These are phyloP conservation scores for Hoplostethus atlanticus DNA, from an alignment of 2,797 vertebrate species.

Conservation along the genomic window DNA sequence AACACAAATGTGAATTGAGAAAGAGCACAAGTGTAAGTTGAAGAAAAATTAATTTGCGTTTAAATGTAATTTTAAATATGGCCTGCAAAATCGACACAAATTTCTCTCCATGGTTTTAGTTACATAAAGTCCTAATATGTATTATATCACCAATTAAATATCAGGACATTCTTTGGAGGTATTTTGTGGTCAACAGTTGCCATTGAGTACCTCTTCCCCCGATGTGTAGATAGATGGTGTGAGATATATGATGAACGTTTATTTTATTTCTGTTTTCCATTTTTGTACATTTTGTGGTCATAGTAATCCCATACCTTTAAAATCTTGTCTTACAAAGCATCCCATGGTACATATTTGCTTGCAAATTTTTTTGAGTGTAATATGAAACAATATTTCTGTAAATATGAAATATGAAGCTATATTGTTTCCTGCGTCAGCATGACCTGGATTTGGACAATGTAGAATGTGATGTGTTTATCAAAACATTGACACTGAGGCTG, in stretches of 20 bases:
- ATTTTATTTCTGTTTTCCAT: constrained; percentile 6
- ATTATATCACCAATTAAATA: neutral
- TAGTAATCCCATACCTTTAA: neutral
- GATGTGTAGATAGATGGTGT: neutral
- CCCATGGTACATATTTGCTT: constrained; percentile 1
- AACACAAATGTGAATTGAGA: neutral
- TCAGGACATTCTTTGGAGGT: neutral
- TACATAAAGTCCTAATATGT: neutral
- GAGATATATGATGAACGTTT: neutral
- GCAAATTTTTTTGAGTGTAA: neutral
- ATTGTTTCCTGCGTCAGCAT: constrained; percentile 9
- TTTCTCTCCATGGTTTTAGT: neutral
- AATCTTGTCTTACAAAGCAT: constrained; percentile 4
- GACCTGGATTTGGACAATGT: constrained; percentile 21
- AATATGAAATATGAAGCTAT: constrained; percentile 9
- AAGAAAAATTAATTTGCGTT: too few relatives aligned
- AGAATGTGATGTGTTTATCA: constrained; percentile 8
- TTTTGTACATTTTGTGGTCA: constrained; percentile 5
- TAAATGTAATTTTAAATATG: too few relatives aligned
- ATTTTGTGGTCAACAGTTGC: neutral
- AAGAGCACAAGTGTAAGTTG: neutral
- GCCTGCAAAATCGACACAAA: too few relatives aligned
- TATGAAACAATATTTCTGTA: constrained; percentile 19
- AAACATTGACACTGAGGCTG: constrained; percentile 32
- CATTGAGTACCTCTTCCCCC: neutral